These are phyloP conservation scores for Coptodon bakossiorum DNA, from an alignment of 2,113 vertebrate genomes.

Conservation along the genomic window DNA sequence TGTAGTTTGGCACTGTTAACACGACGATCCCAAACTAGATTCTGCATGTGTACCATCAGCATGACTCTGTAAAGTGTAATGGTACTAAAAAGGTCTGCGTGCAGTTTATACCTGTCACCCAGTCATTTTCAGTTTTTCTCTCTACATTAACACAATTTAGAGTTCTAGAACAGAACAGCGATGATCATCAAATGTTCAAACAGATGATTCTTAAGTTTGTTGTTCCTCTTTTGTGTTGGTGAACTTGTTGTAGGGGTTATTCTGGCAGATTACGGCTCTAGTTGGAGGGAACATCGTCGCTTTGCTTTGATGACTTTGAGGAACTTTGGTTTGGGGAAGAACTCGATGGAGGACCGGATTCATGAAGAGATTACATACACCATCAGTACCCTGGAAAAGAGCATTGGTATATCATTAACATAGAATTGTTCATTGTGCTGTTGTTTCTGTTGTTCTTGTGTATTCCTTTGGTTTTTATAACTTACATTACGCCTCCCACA, in stretches of 20 bases:
- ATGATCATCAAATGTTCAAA: background rate
- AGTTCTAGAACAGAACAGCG: background rate
- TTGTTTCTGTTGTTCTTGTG: background rate
- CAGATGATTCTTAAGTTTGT: background rate
- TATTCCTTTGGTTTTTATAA: background rate
- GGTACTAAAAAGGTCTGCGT: background rate
- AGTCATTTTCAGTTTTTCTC: background rate
- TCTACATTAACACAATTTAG: background rate
- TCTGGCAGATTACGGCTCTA: slow-evolving; percentile 40
- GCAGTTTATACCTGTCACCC: background rate
- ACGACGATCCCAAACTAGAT: background rate
- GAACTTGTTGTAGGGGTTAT: background rate
- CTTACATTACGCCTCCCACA: background rate
- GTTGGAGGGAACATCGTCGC: slow-evolving; percentile 74
- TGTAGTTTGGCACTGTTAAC: background rate
- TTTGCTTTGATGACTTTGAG: slow-evolving; percentile 74
- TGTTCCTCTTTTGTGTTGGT: background rate
- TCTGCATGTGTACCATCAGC: background rate
- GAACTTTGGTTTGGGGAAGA: slow-evolving; percentile 81
- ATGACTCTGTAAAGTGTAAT: background rate
- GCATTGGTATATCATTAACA: slow-evolving; percentile 10
- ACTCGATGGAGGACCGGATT: slow-evolving; percentile 75
- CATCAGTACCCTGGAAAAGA: slow-evolving; percentile 11
- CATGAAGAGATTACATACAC: slow-evolving; percentile 57
- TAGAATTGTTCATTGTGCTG: background rate